These are phyloP conservation scores for Yponomeuta sedellus DNA, from an alignment of 2,888 invertebrate species.

Conservation along the genomic window DNA sequence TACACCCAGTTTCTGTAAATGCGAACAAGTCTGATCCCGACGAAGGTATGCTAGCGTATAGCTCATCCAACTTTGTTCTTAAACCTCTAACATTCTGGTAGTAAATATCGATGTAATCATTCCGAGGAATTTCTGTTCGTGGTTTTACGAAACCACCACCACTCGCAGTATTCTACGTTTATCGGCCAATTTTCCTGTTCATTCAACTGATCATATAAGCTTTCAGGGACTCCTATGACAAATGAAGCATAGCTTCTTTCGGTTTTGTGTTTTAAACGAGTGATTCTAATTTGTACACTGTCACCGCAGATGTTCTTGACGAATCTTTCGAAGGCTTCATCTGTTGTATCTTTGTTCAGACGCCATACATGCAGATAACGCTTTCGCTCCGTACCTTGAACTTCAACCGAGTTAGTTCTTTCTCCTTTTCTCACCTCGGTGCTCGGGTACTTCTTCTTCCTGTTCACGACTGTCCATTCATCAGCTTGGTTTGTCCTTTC, in stretches of 20 bases:
- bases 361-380: constrained; percentile 22
- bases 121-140: constrained; percentile 7
- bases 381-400: constrained; percentile 14
- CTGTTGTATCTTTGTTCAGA: constrained; percentile 20
- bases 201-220: constrained; percentile 18
- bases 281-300: constrained; percentile 15
- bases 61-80: constrained; percentile 15
- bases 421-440: not conserved
- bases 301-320: constrained; percentile 19
- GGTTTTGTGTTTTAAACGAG: constrained; percentile 22
- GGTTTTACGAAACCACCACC: constrained; percentile 23
- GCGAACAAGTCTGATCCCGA: constrained; percentile 15
- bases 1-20: constrained; percentile 17
- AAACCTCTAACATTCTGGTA: constrained; percentile 18
- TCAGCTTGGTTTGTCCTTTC: too few relatives aligned
- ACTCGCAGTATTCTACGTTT: constrained; percentile 23
- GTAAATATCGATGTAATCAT: constrained; percentile 7
- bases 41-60: not conserved
- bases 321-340: constrained; percentile 15
- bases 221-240: constrained; percentile 23
- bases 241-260: constrained; percentile 24
- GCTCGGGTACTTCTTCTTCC: not conserved
- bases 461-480: constrained; percentile 1
- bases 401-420: not conserved
- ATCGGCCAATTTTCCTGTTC: constrained; percentile 20